Evolutionary conservation across 2,797 vertebrate genomes (phyloP), one percentile per base, ranked within the genome.

Genomic region (Danio aesculapii): DNA sequence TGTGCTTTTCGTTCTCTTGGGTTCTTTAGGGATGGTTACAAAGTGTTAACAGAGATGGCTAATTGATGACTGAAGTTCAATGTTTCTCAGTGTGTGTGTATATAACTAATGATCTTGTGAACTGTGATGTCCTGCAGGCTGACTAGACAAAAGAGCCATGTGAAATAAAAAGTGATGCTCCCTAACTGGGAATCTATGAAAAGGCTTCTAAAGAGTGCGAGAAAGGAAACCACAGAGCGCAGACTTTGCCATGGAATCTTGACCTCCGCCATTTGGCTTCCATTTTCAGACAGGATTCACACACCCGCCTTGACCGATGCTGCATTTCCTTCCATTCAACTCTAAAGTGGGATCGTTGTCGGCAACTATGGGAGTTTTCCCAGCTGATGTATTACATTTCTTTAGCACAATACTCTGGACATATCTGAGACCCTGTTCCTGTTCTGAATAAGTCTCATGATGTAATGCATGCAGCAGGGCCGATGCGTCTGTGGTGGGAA

Each of bases 311-410:
- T 55, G 47, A 59, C 58, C 46, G 2, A 64, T 63, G 61, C 52
- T 8, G 58, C 67, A 61, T 81, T 87, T 87, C 84, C 79, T 85
- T 69, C 50, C 74, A 79, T 83, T 83, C 71, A 82, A 43, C 79
- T 50, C 49, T 62, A 62, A 76, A 70, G 17, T 62, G 72, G 43
- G 21, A 76, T 66, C 50, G 44, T 77, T 83, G 76, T 77, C 17
- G 43, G 6, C 5, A 1, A 53, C 30, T 39, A 64, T 14, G 58
- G 50, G 63, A 47, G 19, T 66, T 81, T 72, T 44, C 39, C 52
- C 59, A 53, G 12, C 43, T 6, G 58, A 70, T 71, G 78, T 10
- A 4, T 69, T 21, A 62, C 2, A 19, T 72, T 30, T 52, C 30
- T 75, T 67, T 53, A 59, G 53, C 52, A 81, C 70, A 72, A 57